Conservation (phyloP, 2,888 invertebrate genomes). For the Drosophila vallismaia region DNA sequence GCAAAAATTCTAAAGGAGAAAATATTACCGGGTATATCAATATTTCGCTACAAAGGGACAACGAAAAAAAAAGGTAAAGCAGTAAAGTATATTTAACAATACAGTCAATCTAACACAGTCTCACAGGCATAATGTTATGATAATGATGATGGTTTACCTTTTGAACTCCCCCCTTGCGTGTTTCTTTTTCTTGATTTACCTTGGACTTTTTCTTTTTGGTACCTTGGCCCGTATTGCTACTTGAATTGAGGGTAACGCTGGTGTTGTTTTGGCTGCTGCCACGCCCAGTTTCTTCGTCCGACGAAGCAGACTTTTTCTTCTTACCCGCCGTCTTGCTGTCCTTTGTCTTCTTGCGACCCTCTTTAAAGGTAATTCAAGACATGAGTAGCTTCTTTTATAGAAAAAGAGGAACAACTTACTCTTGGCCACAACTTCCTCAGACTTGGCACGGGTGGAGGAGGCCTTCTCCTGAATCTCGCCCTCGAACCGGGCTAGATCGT, state of each 20-base stretch:
- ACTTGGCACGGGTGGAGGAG: slow-evolving; percentile 89
- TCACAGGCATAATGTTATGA: slow-evolving; percentile 43
- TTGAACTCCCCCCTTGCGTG: slow-evolving; percentile 84
- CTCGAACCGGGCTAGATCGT: slow-evolving; percentile 97
- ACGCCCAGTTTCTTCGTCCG: slow-evolving; percentile 81
- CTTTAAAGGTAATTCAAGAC: slow-evolving; percentile 79
- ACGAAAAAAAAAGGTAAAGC: slow-evolving; percentile 7
- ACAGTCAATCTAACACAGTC: slow-evolving; percentile 36
- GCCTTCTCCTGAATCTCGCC: slow-evolving; percentile 98
- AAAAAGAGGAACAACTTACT: slow-evolving; percentile 83
- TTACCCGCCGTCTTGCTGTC: slow-evolving; percentile 86
- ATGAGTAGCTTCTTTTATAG: background rate
- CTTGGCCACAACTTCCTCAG: slow-evolving; percentile 87
- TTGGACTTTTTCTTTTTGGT: slow-evolving; percentile 84
- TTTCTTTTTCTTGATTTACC: slow-evolving; percentile 85
- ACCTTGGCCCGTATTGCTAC: slow-evolving; percentile 79
- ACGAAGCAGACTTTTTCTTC: slow-evolving; percentile 86
- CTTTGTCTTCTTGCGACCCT: slow-evolving; percentile 89
- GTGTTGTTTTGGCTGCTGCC: slow-evolving; percentile 59
- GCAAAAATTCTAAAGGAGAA: background rate
- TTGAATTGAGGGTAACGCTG: slow-evolving; percentile 66
- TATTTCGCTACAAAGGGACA: background rate
- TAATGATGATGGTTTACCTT: slow-evolving; percentile 84
- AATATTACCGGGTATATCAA: background rate
- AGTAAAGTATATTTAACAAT: slow-evolving; percentile 3